Conservation (phyloP, 2,113 vertebrate genomes). For the Myocastor coypus region DNA sequence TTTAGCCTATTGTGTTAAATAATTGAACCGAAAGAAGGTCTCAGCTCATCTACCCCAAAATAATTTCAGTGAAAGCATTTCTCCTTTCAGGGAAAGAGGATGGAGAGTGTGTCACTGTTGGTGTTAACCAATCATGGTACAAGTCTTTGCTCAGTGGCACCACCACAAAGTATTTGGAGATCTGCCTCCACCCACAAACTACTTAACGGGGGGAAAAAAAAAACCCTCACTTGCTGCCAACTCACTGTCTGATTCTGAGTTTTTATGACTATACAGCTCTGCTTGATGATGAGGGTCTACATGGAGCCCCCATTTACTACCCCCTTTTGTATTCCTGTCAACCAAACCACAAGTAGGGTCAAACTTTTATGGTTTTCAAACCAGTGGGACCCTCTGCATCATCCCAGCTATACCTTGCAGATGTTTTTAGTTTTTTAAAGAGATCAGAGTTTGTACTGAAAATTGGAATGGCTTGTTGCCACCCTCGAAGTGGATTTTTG, state of each 20-base stretch:
- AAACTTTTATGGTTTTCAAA: not conserved
- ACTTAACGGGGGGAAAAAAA: slow-evolving; percentile 62
- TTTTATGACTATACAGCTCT: not conserved
- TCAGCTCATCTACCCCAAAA: slow-evolving; percentile 52
- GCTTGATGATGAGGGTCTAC: not conserved
- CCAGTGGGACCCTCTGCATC: no score
- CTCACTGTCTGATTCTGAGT: slow-evolving; percentile 53
- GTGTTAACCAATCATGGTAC: slow-evolving; percentile 10
- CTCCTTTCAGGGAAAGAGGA: not conserved
- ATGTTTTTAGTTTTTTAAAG: slow-evolving; percentile 48
- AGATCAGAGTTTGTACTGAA: not conserved
- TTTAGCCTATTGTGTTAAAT: slow-evolving; percentile 54
- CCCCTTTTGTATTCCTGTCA: not conserved
- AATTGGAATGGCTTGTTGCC: slow-evolving; percentile 13
- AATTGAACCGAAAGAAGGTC: slow-evolving; percentile 38
- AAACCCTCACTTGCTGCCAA: slow-evolving; percentile 51
- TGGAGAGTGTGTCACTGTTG: not conserved
- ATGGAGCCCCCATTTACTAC: not conserved
- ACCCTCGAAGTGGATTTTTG: slow-evolving; percentile 48
- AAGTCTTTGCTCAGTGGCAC: slow-evolving; percentile 49
- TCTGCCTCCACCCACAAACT: slow-evolving; percentile 67
- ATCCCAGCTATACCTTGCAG: not conserved
- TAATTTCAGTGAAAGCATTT: slow-evolving; percentile 12
- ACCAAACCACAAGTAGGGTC: not conserved
- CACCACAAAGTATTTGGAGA: slow-evolving; percentile 60